Conservation (phyloP, 2,888 invertebrate species). For the Patella ulyssiponensis region DNA sequence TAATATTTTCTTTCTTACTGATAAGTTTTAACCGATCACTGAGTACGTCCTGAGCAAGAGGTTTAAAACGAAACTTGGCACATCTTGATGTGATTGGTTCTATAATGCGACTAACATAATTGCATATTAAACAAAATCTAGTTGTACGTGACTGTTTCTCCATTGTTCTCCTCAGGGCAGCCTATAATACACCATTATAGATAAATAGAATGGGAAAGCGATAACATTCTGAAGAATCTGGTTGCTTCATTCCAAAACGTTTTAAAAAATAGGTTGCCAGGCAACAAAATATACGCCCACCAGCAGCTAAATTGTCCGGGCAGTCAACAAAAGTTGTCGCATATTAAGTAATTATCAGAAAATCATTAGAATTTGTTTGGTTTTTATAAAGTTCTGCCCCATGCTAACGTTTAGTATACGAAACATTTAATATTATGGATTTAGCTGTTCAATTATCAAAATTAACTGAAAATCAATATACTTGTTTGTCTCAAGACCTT, state of each 20-base stretch:
- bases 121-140: conserved; percentile 97
- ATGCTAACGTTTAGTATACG: too few relatives aligned
- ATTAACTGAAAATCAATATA: too few relatives aligned
- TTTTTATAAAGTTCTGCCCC: too few relatives aligned
- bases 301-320: too few relatives aligned
- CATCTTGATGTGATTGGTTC: conserved; percentile 98
- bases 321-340: too few relatives aligned
- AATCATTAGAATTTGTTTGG: too few relatives aligned
- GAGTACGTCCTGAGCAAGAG: conserved; percentile 77
- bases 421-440: too few relatives aligned
- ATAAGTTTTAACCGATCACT: conserved; percentile 81
- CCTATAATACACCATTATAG: conserved; percentile 68
- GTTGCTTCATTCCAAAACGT: not conserved
- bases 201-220: not conserved
- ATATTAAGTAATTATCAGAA: too few relatives aligned
- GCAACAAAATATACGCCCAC: too few relatives aligned
- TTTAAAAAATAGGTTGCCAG: not conserved
- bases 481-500: too few relatives aligned
- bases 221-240: not conserved
- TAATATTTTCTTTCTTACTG: conserved; percentile 84
- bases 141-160: conserved; percentile 95
- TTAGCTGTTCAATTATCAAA: too few relatives aligned
- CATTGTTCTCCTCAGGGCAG: conserved; percentile 96
- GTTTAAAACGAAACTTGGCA: conserved; percentile 97
- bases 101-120: conserved; percentile 97